Base-by-base conservation (phyloP, 2,797 vertebrate genomes). In the Poeciliopsis gracilis region DNA sequence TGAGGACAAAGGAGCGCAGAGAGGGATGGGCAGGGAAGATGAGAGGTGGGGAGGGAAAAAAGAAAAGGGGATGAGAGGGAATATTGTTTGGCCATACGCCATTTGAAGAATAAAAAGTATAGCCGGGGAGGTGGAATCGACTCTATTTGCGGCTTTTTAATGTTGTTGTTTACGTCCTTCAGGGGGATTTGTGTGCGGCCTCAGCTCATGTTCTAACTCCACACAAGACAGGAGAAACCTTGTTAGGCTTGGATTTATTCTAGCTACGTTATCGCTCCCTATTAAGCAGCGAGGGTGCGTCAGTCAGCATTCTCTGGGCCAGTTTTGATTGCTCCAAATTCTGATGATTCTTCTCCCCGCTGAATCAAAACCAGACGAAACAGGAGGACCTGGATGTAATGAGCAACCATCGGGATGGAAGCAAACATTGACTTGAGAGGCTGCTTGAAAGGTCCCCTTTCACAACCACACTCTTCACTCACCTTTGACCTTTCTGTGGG, bases 401-500 rank as follows among this genome's bases (percentile, higher is more conserved):
- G 73, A 75, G 77, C 71, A 30, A 91, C 88, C 89, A 87, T 91
- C 91, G 89, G 78, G 43, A 82, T 90, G 82, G 83, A 81, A 82
- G 87, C 83, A 88, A 59, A 36, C 86, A 84, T 87, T 84, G 90
- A 89, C 87, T 90, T 81, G 82, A 91, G 90, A 90, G 76, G 81
- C 87, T 78, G 82, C 87, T 81, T 81, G 87, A 90, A 90, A 90
- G 91, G 91, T 95, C 90, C 80, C 33, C 88, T 95, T 95, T 94
- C 93, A 93, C 86, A 75, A 86, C 91, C 91, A 94, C 91, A 89
- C 93, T 88, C 89, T 77, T 90, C 78, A 12, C 67, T 94, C 90
- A 94, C 95, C 94, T 93, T 89, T 95, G 91, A 95, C 94, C 94
- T 95, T 95, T 95, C 90, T 87, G 85, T 85, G 86, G 90, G 90